Evolutionary conservation across 2,888 invertebrate genomes (phyloP), one percentile per base, ranked within the genome.

Genomic region (Melanargia galathea): DNA sequence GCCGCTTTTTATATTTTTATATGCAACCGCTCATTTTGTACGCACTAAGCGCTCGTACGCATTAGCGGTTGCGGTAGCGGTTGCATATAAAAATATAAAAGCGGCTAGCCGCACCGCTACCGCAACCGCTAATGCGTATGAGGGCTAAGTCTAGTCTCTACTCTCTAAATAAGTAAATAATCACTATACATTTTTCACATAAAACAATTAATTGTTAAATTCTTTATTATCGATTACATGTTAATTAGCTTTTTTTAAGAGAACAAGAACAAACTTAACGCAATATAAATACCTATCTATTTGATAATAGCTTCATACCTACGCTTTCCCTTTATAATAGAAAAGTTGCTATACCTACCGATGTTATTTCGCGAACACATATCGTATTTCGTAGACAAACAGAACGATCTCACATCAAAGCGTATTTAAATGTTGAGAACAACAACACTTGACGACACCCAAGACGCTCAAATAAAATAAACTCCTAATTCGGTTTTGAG

Each of bases 361-460:
- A 66, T 62, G 66, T 68, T 65, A 70, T 68, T 70, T 66, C 65
- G 49, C 48, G 63, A 62, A 61, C 65, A 65, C 64, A 63, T 70
- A 68, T 72, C 68, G 69, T 69, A 65, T 74, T 65, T 65, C 68
- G 58, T 43, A 65, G 52, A 69, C 69, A 66, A 71, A 72, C 70
- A 71, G 65, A 56, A 59, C 64, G 60, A 67, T 70, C 71, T 63
- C 74, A 86, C 82, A 84, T 87, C 88, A 87, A 87, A 87, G 79
- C 68, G 77, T 75, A 81, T 84, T 84, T 84, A 83, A 84, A 86
- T 81, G 80, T 76, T 75, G 73, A 70, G 76, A 74, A 77, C 75
- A 78, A 75, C 75, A 79, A 77, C 83, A 86, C 77, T 82, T 82
- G 82, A 73, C 71, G 62, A 61, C 69, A 74, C 73, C 70, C 62